Conservation (phyloP, 2,113 vertebrate species). For the Cyanoliseus patagonus region DNA sequence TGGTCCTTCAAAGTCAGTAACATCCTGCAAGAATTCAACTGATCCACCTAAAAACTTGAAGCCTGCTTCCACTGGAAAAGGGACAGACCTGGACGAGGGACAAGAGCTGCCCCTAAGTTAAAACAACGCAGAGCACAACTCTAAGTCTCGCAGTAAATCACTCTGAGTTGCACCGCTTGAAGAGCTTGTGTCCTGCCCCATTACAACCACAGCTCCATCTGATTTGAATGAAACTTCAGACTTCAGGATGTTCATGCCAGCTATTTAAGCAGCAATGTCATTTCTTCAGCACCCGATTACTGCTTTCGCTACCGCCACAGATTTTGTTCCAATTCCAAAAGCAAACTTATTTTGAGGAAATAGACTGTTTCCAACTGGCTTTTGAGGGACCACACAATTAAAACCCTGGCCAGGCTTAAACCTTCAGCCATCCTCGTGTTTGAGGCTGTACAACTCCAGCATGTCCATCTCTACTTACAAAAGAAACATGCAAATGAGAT, state of each 20-base stretch:
- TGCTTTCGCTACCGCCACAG: conserved; percentile 75
- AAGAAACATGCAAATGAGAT: neutral
- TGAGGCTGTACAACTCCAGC: neutral
- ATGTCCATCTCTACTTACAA: neutral
- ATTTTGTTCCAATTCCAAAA: conserved; percentile 72
- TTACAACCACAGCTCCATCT: conserved; percentile 67
- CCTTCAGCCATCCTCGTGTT: neutral
- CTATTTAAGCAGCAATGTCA: conserved; percentile 70
- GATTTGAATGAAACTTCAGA: conserved; percentile 77
- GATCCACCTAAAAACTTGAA: neutral
- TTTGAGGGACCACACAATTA: conserved; percentile 42
- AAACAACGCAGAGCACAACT: neutral
- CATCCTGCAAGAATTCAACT: neutral
- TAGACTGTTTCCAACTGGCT: conserved; percentile 76
- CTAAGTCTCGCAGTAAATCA: neutral
- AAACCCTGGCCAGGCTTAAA: neutral
- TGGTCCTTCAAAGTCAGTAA: neutral
- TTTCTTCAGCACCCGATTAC: conserved; percentile 76
- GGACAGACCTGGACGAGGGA: neutral
- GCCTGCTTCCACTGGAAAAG: neutral
- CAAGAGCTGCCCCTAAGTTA: neutral
- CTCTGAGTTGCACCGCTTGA: neutral
- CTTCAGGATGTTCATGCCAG: conserved; percentile 70
- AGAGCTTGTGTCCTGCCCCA: neutral
- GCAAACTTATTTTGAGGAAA: conserved; percentile 76